Base-by-base conservation (phyloP, 2,888 invertebrate genomes). In the Meganola albula region DNA sequence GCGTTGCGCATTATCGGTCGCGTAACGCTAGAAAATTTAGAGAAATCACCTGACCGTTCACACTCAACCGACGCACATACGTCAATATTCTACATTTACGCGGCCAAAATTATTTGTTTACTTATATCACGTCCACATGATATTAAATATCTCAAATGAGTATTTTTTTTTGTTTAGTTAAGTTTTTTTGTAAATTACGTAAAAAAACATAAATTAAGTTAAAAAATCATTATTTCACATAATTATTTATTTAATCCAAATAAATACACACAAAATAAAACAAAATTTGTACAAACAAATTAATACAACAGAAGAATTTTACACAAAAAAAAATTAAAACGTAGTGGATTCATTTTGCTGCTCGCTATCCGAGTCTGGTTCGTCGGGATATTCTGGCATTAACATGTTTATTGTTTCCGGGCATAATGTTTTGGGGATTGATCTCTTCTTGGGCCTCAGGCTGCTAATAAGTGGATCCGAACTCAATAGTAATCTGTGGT, bases 401-500 rank as follows among this genome's bases (percentile, higher is more conserved):
- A 20, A 7, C 20, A 20, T 20, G 4, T 5, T 20, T 20, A 20
- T 20, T 20, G 20, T 20, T 20, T 20, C 20, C 20, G 20, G 20
- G 20, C 8, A 20, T n/a, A 20, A 20, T 20, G 3, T 20, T 20
- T n/a, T 20, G 20, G 20, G 20, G 20, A 20, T 20, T 20, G 20
- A 20, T 20, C 20, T 3, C 8, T 2, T 5, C 20, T 20, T 20
- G 16, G 16, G 6, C 8, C 20, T 3, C 20, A 20, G 7, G 20
- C 20, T 7, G 8, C 8, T 20, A n/a, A 20, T 3, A 2, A 20
- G 4, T 3, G 40, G 37, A 9, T 44, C 44, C 13, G 44, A 49
- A 8, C 16, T 44, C 10, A 45, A 24, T 5, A 44, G 14, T 3
- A 48, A 25, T 8, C 42, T 28, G 12, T 44, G 40, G 8, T 41